Evolutionary conservation across 2,888 invertebrate genomes (phyloP).

Genomic region (Craniophora ligustri): DNA sequence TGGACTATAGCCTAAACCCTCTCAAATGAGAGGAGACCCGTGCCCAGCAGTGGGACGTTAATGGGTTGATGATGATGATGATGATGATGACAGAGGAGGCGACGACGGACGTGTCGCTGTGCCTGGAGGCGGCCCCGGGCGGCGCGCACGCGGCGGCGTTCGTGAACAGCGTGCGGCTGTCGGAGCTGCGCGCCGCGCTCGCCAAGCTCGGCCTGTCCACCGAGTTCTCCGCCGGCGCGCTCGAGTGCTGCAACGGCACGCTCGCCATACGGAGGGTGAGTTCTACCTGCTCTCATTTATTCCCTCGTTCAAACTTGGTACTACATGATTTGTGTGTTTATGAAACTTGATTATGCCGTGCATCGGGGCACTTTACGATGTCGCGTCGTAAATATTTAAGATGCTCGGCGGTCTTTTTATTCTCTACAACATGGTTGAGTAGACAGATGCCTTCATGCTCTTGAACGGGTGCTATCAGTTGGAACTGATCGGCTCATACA

Average conservation of each 20-base stretch:
- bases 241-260: slow-evolving; percentile 97
- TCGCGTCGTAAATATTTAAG: slow-evolving; percentile 5
- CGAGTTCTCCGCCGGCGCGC: slow-evolving; percentile 91
- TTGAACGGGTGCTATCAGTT: no score
- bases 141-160: slow-evolving; percentile 94
- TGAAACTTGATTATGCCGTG: neutral
- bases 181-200: slow-evolving; percentile 96
- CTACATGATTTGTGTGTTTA: neutral
- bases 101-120: slow-evolving; percentile 89
- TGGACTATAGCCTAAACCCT: no score
- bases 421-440: no score
- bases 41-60: no score
- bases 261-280: slow-evolving; percentile 94
- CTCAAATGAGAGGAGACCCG: no score
- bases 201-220: slow-evolving; percentile 94
- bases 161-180: slow-evolving; percentile 97
- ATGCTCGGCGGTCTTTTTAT: no score
- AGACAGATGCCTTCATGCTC: no score
- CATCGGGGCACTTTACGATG: slow-evolving; percentile 2
- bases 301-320: no score
- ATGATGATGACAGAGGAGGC: slow-evolving; percentile 81
- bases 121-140: slow-evolving; percentile 90
- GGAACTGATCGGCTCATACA: no score
- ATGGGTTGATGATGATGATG: no score
- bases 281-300: neutral